Conservation (phyloP, 37 sponge, comb jelly and placozoan genomes). For the Halichondria panicea region DNA sequence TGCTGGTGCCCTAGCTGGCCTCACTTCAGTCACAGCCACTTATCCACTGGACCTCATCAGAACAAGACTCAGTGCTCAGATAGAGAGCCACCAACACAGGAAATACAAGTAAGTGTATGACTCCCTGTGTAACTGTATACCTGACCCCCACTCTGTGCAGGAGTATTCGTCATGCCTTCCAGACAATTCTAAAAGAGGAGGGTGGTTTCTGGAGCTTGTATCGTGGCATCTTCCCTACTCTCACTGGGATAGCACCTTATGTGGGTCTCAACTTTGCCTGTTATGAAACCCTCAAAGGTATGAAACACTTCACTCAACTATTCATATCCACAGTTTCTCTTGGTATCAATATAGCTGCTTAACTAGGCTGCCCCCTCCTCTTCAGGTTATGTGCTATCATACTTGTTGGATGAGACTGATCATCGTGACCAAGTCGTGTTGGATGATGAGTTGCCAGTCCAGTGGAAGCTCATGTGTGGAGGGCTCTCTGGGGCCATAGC, state of each 20-base stretch:
- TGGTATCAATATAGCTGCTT: background rate
- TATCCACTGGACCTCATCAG: conserved; percentile 77
- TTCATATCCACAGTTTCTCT: background rate
- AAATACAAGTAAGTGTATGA: conserved; percentile 33
- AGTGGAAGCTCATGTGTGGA: conserved; percentile 56
- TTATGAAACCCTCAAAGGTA: conserved; percentile 74
- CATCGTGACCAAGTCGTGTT: conserved; percentile 10
- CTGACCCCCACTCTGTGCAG: conserved; percentile 44
- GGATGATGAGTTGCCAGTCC: conserved; percentile 56
- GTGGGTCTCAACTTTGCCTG: conserved; percentile 78
- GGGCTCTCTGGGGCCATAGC: conserved; percentile 66
- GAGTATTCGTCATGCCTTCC: conserved; percentile 60
- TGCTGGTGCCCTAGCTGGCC: conserved; percentile 74
- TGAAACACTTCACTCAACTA: background rate
- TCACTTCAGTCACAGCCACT: conserved; percentile 55
- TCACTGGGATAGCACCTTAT: conserved; percentile 74
- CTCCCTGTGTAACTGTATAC: background rate
- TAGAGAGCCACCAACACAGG: conserved; percentile 12
- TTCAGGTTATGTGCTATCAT: conserved; percentile 13
- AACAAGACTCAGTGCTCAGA: conserved; percentile 68
- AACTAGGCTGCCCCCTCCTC: background rate
- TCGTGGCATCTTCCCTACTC: conserved; percentile 56
- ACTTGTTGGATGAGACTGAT: background rate
- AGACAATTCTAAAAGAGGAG: conserved; percentile 63
- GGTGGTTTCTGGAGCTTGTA: conserved; percentile 73